Evolutionary conservation across 2,888 invertebrate genomes (phyloP), one percentile per base, ranked within the genome.

Genomic region (Archips crataeganus): DNA sequence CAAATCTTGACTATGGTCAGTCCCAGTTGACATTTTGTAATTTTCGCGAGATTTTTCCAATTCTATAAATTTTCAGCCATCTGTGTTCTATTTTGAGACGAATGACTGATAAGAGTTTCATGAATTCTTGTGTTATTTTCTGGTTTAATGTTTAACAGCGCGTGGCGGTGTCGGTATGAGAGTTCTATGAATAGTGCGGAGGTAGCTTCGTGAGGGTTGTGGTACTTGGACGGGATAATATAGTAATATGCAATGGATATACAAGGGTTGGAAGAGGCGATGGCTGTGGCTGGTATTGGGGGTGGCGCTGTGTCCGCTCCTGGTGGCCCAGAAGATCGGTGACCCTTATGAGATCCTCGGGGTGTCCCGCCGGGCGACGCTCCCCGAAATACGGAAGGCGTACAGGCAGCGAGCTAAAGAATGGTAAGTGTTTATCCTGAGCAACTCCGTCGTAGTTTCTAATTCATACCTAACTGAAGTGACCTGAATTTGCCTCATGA

Each of bases 331-430:
- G 82, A 93, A 95, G 78, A 93, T 96, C 84, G 95, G 96, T 90
- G 97, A 98, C 95, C 98, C 98, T 6, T 98, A 98, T 90, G 95
- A 97, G 90, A 97, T 97, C 84, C 95, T 99, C 75, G 98, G 98
- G 8, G 95, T 99, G 62, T 95, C 95, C 80, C 96, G 96, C 80
- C 95, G 96, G 82, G 97, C 98, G 10, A 95, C 96, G n/a, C 87
- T 96, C 61, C 96, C 96, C 78, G 98, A 99, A 82, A 98, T 99
- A 79, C 96, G 98, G 78, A 97, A 97, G 88, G 97, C 98, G 3
- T 99, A 99, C 87, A 98, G 97, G 86, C 96, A 97, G 87, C 95
- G 98, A 78, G 99, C 97, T 23, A 98, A 98, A 90, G 97, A 98
- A 96, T 98, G 98, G 98, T 98, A 90, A 93, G 91, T 85, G 72